Percentiles rank a stretch among this genome's conserved stretches.
Evolutionary conservation across 2,888 invertebrate genomes (phyloP).

Genomic region (Ectemnius continuus): DNA sequence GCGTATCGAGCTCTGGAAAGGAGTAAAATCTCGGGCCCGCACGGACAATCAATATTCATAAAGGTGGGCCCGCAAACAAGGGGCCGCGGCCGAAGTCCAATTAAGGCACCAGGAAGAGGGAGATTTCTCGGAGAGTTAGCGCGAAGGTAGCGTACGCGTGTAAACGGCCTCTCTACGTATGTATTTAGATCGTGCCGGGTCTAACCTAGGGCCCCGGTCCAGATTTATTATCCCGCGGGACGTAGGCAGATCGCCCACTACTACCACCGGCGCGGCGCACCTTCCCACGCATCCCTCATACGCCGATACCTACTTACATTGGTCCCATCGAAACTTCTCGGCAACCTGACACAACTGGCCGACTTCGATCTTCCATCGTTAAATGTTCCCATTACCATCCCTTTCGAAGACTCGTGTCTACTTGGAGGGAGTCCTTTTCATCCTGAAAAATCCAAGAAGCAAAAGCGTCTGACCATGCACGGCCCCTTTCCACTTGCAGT

Average conservation of each 20-base stretch:
- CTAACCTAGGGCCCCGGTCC: conserved; percentile 59
- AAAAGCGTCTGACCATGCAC: too few relatives aligned
- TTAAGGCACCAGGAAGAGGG: conserved; percentile 66
- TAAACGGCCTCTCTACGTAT: conserved; percentile 69
- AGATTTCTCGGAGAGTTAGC: conserved; percentile 69
- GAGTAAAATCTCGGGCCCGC: conserved; percentile 21
- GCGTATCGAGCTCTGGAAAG: conserved; percentile 35
- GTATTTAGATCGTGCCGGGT: conserved; percentile 70
- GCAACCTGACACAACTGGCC: too few relatives aligned
- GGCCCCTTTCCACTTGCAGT: too few relatives aligned
- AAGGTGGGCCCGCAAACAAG: conserved; percentile 34
- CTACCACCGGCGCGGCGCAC: conserved; percentile 54
- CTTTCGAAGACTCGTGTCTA: too few relatives aligned
- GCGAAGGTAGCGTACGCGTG: conserved; percentile 64
- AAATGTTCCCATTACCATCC: too few relatives aligned
- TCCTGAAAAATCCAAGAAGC: too few relatives aligned
- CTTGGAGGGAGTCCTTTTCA: too few relatives aligned
- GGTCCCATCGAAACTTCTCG: conserved; percentile 42
- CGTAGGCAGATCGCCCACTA: conserved; percentile 73
- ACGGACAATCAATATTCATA: conserved; percentile 49
- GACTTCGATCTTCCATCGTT: too few relatives aligned
- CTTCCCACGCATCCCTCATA: conserved; percentile 76
- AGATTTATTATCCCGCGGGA: conserved; percentile 71
- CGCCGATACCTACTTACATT: conserved; percentile 68
- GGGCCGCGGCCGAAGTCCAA: conserved; percentile 51